phyloP scores from a whole-genome alignment of 2,797 vertebrate genomes.

The Diplodus puntazzo region DNA sequence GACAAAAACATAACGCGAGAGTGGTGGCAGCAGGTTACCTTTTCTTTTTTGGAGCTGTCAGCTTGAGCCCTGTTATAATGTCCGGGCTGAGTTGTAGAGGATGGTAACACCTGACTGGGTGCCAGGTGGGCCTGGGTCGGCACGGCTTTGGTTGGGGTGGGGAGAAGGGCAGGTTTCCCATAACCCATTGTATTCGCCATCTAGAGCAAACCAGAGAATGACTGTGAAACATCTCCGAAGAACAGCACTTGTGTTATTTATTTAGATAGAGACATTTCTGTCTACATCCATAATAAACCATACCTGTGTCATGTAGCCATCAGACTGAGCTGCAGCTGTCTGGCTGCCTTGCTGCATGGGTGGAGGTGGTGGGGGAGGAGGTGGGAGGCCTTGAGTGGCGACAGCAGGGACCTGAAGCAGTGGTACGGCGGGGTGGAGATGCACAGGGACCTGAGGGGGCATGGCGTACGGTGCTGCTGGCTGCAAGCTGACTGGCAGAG shows the following conservation, averaged over 20 bases:
- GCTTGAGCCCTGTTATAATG: slow-evolving; percentile 90
- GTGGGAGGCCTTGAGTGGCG: slow-evolving; percentile 92
- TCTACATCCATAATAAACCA: not conserved
- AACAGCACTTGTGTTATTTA: not conserved
- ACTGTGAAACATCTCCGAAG: not conserved
- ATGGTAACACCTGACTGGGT: slow-evolving; percentile 84
- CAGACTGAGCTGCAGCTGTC: slow-evolving; percentile 86
- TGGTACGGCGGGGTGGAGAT: slow-evolving; percentile 90
- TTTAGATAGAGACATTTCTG: not conserved
- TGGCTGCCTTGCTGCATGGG: slow-evolving; percentile 93
- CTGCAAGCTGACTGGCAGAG: slow-evolving; percentile 88
- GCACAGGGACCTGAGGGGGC: slow-evolving; percentile 90
- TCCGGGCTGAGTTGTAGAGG: slow-evolving; percentile 88
- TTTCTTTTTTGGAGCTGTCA: slow-evolving; percentile 97
- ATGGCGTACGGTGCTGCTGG: slow-evolving; percentile 87
- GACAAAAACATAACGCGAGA: too few species aligned
- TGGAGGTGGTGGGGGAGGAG: slow-evolving; percentile 95
- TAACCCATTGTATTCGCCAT: slow-evolving; percentile 83
- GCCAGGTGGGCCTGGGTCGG: slow-evolving; percentile 81
- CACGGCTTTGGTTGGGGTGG: slow-evolving; percentile 84
- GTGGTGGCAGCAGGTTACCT: slow-evolving; percentile 81
- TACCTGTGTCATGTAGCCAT: slow-evolving; percentile 91
- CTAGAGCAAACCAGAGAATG: slow-evolving; percentile 70
- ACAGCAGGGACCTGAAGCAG: slow-evolving; percentile 92
- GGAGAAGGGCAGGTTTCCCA: slow-evolving; percentile 84